These are phyloP conservation scores for Coilia nasus DNA, from an alignment of 2,797 vertebrate species.

Conservation along the genomic window DNA sequence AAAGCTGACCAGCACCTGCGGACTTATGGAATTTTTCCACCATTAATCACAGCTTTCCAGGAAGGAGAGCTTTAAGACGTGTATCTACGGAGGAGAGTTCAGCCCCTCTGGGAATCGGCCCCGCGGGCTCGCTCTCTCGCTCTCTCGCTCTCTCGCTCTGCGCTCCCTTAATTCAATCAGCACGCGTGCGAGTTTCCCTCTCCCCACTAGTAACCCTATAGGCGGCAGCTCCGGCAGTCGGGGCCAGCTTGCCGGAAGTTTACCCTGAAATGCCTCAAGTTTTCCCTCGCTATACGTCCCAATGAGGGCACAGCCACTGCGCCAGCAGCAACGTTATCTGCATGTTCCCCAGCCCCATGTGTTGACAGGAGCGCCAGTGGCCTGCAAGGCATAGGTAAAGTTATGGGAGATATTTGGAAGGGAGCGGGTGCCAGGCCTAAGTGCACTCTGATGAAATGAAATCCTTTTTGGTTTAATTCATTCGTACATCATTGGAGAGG, in stretches of 20 bases:
- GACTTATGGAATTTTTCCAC: conserved; percentile 71
- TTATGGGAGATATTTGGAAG: background rate
- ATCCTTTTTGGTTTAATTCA: conserved; percentile 62
- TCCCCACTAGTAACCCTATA: background rate
- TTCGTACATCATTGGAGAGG: conserved; percentile 57
- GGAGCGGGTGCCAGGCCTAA: conserved; percentile 1
- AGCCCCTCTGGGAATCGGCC: background rate
- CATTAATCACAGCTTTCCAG: conserved; percentile 79
- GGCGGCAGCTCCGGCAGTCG: background rate
- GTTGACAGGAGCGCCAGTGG: background rate
- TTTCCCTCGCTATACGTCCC: background rate
- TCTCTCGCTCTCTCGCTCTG: background rate
- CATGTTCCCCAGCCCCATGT: background rate
- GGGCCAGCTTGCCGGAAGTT: conserved; percentile 17
- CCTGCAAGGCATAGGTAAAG: background rate
- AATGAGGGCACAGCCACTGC: background rate
- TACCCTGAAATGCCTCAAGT: background rate
- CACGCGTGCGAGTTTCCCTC: conserved; percentile 5
- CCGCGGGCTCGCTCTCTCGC: background rate
- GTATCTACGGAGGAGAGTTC: conserved; percentile 7
- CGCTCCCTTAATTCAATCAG: conserved; percentile 14
- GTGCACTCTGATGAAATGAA: conserved; percentile 8
- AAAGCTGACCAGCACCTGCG: conserved; percentile 76
- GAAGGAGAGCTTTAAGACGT: conserved; percentile 63
- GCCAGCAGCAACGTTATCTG: background rate